phyloP scores from a whole-genome alignment of 2,888 invertebrate genomes.

The Drosophila diplacantha region DNA sequence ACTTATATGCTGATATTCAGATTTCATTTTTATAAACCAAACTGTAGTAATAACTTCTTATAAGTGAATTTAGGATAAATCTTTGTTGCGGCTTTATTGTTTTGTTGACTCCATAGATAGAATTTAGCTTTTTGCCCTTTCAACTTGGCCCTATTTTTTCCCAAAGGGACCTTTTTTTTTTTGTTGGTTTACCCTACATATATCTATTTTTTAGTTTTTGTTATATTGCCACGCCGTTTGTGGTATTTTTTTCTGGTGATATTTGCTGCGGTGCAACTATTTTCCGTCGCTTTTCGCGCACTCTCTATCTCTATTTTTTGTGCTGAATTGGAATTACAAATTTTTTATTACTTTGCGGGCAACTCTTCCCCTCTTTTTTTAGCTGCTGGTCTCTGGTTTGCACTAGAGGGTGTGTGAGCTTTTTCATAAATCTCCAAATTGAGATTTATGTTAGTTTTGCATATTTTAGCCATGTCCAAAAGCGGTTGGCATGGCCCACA shows the following conservation, averaged over 20 bases:
- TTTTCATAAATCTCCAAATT: slow-evolving; percentile 74
- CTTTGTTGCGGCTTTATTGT: neutral
- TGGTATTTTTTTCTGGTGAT: slow-evolving; percentile 64
- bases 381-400: slow-evolving; percentile 22
- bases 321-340: slow-evolving; percentile 67
- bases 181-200: neutral
- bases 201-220: slow-evolving; percentile 37
- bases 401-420: slow-evolving; percentile 20
- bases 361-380: slow-evolving; percentile 25
- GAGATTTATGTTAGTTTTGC: slow-evolving; percentile 72
- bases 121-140: slow-evolving; percentile 29
- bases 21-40: no score
- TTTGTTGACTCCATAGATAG: neutral
- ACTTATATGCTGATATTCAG: neutral
- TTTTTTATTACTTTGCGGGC: slow-evolving; percentile 64
- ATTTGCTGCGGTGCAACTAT: slow-evolving; percentile 62
- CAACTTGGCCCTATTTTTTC: slow-evolving; percentile 41
- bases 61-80: neutral
- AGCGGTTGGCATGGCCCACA: slow-evolving; percentile 55
- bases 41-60: no score
- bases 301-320: slow-evolving; percentile 27
- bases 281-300: slow-evolving; percentile 23
- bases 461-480: slow-evolving; percentile 70
- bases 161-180: neutral
- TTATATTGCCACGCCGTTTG: slow-evolving; percentile 64